Evolutionary conservation across 2,797 vertebrate species (phyloP).

Genomic region (Gymnothorax javanicus): DNA sequence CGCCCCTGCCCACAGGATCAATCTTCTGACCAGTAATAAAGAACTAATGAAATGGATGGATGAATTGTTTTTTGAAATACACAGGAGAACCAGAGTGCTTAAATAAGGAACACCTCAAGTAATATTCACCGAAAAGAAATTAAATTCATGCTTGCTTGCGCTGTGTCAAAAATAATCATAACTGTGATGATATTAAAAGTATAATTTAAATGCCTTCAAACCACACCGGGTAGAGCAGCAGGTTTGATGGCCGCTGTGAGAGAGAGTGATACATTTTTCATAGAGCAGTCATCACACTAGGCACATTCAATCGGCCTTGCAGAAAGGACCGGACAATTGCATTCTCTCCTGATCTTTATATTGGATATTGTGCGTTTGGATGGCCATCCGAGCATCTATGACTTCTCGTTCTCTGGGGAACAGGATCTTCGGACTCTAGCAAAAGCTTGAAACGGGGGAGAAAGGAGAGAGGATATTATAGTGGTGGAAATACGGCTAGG

Average conservation of each 20-base stretch:
- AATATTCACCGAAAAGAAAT: neutral
- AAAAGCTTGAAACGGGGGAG: neutral
- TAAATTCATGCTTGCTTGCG: neutral
- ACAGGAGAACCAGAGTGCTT: no score
- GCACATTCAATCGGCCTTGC: neutral
- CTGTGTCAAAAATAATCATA: neutral
- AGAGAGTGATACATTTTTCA: neutral
- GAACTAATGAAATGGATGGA: no score
- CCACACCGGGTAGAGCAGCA: neutral
- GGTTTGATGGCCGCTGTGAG: neutral
- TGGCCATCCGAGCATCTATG: neutral
- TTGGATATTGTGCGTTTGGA: neutral
- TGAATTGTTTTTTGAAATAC: no score
- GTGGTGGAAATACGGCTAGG: no score
- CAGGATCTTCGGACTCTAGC: neutral
- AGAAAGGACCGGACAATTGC: neutral
- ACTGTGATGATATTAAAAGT: neutral
- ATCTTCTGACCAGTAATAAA: no score
- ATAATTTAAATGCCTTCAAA: neutral
- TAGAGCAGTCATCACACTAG: neutral
- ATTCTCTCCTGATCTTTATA: neutral
- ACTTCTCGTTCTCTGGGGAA: neutral
- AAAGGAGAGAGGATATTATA: no score
- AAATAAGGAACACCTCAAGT: neutral
- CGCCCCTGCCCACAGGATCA: no score